Conservation (phyloP, 2,113 vertebrate genomes). For the Paedocypris sp. region DNA sequence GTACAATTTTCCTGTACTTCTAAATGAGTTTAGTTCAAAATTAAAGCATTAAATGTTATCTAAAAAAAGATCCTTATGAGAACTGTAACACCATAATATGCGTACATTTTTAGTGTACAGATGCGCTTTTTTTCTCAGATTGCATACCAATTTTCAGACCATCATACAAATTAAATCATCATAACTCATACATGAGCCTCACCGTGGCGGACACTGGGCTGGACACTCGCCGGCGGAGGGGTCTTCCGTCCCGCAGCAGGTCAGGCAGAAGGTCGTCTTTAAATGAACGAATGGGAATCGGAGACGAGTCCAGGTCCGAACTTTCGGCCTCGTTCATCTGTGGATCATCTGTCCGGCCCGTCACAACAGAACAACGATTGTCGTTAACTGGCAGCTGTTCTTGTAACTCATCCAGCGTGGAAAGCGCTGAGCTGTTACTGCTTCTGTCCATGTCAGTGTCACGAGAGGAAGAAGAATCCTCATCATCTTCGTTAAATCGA, state of each 20-base stretch:
- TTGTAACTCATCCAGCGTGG: constrained; percentile 34
- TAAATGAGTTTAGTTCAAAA: too few species aligned
- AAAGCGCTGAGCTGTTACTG: constrained; percentile 36
- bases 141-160: too few species aligned
- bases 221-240: constrained; percentile 52
- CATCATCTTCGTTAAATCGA: neutral
- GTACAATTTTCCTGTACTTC: too few species aligned
- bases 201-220: constrained; percentile 59
- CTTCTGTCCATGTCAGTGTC: constrained; percentile 21
- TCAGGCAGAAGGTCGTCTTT: constrained; percentile 51
- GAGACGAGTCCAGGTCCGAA: neutral
- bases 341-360: neutral
- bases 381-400: constrained; percentile 24
- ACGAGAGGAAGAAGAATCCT: neutral
- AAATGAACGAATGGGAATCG: constrained; percentile 21
- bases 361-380: constrained; percentile 18
- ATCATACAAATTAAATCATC: too few species aligned
- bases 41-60: too few species aligned
- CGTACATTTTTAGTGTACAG: too few species aligned
- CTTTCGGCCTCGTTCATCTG: neutral
- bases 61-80: too few species aligned
- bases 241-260: constrained; percentile 51
- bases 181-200: neutral
- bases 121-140: too few species aligned
- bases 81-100: too few species aligned